phyloP scores from a whole-genome alignment of 2,113 vertebrate species.

The Lota lota region DNA sequence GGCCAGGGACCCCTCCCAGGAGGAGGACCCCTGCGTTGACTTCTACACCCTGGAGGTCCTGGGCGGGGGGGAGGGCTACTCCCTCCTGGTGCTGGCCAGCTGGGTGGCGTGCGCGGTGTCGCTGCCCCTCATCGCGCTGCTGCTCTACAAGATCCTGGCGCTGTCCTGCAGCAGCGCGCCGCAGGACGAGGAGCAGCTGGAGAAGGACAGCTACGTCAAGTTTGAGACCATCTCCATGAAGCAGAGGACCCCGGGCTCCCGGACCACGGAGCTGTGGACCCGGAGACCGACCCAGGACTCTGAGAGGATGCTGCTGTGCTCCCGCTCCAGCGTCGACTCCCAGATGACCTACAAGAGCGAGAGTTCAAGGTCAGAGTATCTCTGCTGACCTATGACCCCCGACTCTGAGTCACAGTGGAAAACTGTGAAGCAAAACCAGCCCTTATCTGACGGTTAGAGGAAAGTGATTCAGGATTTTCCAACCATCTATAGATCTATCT shows the following conservation, averaged over 20 bases:
- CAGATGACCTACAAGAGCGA: slow-evolving; percentile 87
- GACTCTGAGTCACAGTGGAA: too few relatives aligned
- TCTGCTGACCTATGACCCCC: slow-evolving; percentile 69
- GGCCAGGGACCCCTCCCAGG: slow-evolving; percentile 74
- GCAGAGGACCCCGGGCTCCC: slow-evolving; percentile 70
- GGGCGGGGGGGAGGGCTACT: slow-evolving; percentile 59
- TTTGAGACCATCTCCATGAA: slow-evolving; percentile 91
- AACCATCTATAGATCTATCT: too few relatives aligned
- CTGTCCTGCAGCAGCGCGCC: slow-evolving; percentile 71
- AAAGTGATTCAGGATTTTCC: too few relatives aligned
- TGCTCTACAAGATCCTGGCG: slow-evolving; percentile 87
- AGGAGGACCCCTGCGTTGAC: slow-evolving; percentile 85
- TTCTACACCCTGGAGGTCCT: slow-evolving; percentile 78
- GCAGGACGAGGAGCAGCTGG: slow-evolving; percentile 81
- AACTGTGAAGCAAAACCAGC: too few relatives aligned
- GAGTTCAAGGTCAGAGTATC: slow-evolving; percentile 79
- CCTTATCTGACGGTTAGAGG: too few relatives aligned
- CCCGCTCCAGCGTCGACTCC: slow-evolving; percentile 87
- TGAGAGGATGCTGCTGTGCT: slow-evolving; percentile 86
- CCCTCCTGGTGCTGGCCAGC: slow-evolving; percentile 73
- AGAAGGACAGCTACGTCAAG: slow-evolving; percentile 90
- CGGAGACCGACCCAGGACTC: slow-evolving; percentile 81
- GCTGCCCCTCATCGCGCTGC: slow-evolving; percentile 81
- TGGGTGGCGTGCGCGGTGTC: slow-evolving; percentile 76
- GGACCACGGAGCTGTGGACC: slow-evolving; percentile 82